Base-by-base conservation (phyloP, 2,888 invertebrate genomes). In the Hypselothyrea guttata region DNA sequence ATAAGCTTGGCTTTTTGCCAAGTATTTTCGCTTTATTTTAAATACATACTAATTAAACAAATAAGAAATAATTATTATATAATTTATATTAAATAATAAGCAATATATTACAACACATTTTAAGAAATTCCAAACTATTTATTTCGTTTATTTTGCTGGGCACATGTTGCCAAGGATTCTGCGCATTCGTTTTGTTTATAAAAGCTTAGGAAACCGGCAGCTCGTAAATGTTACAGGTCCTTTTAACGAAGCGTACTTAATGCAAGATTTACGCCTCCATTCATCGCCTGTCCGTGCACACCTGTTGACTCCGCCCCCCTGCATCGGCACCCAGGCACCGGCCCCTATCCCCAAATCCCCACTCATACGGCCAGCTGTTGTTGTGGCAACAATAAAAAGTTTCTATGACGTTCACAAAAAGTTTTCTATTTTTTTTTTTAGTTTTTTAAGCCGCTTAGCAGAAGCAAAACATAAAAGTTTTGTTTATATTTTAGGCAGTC, bases 201-300 rank as follows among this genome's bases (percentile, higher is more conserved):
- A 54, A 18, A 46, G 13, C 1, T 1, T 15, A 42, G 11, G 31
- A 54, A 18, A 46, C 44, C 45, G 55, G 30, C 41, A 12, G 52
- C 49, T 83, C 73, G 84, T 62, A 62, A 71, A 65, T 52, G 76
- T 61, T 61, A 27, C 48, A 44, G 30, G 53, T 72, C 48, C 72
- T 61, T 60, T 12, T 52, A 60, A 54, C 53, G 71, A 61, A 59
- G 46, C 52, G 55, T 65, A 52, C 73, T 85, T 63, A 75, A 70
- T 81, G 86, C 58, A 83, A 79, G 84, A 79, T 85, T 79, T 79
- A 79, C 84, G 78, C 72, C 72, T 79, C 75, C 78, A 85, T 83
- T 72, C 84, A 83, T 79, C 55, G 85, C 75, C 61, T 62, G 70
- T 52, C 44, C 54, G 31, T 83, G 57, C 64, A 61, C 78, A 79